Percentiles rank a stretch among this genome's conserved stretches.
These are phyloP conservation scores for Acropora yongei DNA, from an alignment of 64 coral and sea anemone genomes.

Conservation along the genomic window DNA sequence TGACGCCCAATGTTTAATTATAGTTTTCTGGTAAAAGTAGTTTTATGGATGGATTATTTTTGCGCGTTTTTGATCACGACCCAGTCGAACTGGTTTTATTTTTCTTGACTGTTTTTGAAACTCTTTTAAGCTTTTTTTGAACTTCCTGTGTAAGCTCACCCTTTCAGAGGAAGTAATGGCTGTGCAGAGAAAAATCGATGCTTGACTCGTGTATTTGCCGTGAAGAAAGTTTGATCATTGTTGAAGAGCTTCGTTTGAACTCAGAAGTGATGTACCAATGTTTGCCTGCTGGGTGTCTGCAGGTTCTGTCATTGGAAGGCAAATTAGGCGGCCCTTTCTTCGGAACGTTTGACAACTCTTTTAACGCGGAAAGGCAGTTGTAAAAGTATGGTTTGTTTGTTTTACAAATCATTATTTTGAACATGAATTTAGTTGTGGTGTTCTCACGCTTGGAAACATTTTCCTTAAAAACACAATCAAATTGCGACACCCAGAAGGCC, in stretches of 20 bases:
- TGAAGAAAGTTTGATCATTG: background rate
- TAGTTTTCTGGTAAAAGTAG: background rate
- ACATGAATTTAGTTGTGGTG: too few species aligned
- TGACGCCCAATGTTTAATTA: background rate
- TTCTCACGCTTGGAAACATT: too few species aligned
- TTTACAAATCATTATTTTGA: too few species aligned
- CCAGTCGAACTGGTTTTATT: slow-evolving; percentile 39
- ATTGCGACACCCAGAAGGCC: too few species aligned
- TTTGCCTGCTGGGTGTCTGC: background rate
- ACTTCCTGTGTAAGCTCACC: background rate
- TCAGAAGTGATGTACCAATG: background rate
- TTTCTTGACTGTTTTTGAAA: background rate
- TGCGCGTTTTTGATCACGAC: background rate
- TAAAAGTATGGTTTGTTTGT: too few species aligned
- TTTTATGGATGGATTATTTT: slow-evolving; percentile 7
- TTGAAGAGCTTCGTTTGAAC: too few species aligned
- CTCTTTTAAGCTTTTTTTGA: background rate
- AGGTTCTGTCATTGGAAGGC: background rate
- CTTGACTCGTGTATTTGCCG: background rate
- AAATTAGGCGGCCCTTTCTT: background rate
- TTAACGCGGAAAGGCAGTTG: too few species aligned
- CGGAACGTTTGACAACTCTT: background rate
- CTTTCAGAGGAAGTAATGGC: background rate
- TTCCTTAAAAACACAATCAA: too few species aligned
- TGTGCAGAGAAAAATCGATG: background rate